These are phyloP conservation scores for Gorsachius goisagi DNA, from an alignment of 2,113 vertebrate genomes.

Conservation along the genomic window DNA sequence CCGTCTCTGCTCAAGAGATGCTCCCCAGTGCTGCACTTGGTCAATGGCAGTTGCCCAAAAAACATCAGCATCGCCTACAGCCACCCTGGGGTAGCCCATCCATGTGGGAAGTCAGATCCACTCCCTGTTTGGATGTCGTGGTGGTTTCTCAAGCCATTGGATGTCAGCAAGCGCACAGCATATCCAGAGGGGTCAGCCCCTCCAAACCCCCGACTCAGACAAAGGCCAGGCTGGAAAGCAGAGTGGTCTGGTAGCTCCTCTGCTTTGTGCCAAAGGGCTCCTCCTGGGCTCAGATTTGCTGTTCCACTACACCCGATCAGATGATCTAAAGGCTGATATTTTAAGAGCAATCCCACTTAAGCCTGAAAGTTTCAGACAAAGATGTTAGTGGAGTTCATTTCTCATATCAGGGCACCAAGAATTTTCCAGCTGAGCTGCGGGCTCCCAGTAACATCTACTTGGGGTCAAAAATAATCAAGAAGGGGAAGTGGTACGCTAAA, in stretches of 20 bases:
- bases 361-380: background rate
- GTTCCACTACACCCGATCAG: background rate
- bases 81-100: background rate
- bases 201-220: fast-evolving
- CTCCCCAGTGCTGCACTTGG: background rate
- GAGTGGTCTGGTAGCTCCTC: background rate
- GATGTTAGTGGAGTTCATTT: background rate
- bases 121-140: fast-evolving
- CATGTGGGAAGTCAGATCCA: fast-evolving
- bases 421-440: fast-evolving
- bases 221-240: background rate
- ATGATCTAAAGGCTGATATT: background rate
- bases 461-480: background rate
- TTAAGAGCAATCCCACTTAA: background rate
- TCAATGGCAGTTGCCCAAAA: background rate
- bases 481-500: background rate
- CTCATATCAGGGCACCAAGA: background rate
- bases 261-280: background rate
- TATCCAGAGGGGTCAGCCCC: fast-evolving
- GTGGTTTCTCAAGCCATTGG: background rate
- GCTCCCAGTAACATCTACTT: background rate
- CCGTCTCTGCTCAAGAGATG: background rate
- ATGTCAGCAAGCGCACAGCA: background rate
- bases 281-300: background rate
- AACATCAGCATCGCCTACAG: fast-evolving